Base-by-base conservation (phyloP, 2,888 invertebrate genomes). In the Sacculina carcini region DNA sequence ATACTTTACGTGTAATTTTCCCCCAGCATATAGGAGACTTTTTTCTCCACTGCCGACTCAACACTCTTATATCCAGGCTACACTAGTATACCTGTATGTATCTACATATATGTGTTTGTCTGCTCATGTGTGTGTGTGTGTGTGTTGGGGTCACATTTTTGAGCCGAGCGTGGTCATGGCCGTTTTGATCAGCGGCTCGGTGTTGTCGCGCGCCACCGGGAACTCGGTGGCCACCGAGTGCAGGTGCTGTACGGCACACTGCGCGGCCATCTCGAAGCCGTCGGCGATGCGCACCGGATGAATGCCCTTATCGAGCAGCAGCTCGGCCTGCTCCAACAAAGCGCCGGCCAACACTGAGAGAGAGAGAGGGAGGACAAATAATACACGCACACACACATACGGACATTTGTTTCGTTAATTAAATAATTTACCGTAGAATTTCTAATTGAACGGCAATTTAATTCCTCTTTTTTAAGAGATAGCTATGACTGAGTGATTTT, bases 251-350 rank as follows among this genome's bases (percentile, higher is more conserved):
- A 82, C 74, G 0, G 92, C 90, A 52, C 77, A 75, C 57, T 85
- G 81, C 1, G 94, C 89, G 0, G 98, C 98, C 67, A 94, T 69
- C 66, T 99, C 96, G 63, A 86, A 99, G 46, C 98, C 98, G 68
- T 99, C 98, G 6, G 98, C 94, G 59, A 98, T 89, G 59, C 96
- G 78, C 60, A 96, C 92, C 0, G 98, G 98, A 66, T 99, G 98
- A 63, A 99, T 92, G 39, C 98, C 98, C 61, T 85, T 81, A 69
- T 98, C 94, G 5, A 98, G 66, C 12, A 98, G 68, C 56, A 75
- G 72, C 59, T 90, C 85, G 0, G 98, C 94, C 65, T 96, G 90
- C 63, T 98, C 96, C 52, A 98, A 65, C 2, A 99, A 71, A 2
- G 96, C 89, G 47, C 92, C 86, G 58, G 78, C 78, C 53, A 79